Evolutionary conservation across 2,113 vertebrate genomes (phyloP).

Genomic region (Chrysochloris asiatica): DNA sequence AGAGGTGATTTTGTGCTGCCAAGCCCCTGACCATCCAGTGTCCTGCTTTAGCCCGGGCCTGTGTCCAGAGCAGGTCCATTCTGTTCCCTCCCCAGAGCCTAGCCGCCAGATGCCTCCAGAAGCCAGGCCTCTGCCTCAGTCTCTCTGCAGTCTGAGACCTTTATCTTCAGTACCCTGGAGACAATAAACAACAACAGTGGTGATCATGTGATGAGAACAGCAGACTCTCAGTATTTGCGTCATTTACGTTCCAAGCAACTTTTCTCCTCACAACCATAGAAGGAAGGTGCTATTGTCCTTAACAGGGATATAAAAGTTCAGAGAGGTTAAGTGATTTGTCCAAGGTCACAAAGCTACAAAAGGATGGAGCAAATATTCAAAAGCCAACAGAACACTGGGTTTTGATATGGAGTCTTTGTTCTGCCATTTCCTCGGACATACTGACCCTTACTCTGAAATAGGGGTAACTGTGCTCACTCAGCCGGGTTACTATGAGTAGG

Average conservation of each 20-base stretch:
- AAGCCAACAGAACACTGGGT: neutral
- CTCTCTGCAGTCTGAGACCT: constrained; percentile 6
- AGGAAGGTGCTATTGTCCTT: neutral
- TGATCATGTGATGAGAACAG: neutral
- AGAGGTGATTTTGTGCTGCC: neutral
- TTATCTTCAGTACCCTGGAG: neutral
- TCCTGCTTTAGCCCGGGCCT: neutral
- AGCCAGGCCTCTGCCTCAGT: constrained; percentile 77
- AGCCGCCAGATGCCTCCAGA: neutral
- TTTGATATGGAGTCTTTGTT: neutral
- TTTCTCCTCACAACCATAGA: neutral
- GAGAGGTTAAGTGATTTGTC: neutral
- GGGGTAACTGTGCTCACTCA: neutral
- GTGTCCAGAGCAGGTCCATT: neutral
- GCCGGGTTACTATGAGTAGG: neutral
- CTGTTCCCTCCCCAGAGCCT: neutral
- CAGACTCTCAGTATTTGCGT: neutral
- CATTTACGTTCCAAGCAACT: neutral
- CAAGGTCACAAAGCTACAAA: neutral
- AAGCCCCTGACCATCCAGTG: neutral
- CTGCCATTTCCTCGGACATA: neutral
- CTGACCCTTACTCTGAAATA: neutral
- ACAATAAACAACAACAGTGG: too few relatives aligned
- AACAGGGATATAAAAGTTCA: neutral
- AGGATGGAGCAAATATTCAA: neutral